These are phyloP conservation scores for Phenganax stokvisi DNA, from an alignment of 92 coral and sea anemone genomes.

Conservation along the genomic window DNA sequence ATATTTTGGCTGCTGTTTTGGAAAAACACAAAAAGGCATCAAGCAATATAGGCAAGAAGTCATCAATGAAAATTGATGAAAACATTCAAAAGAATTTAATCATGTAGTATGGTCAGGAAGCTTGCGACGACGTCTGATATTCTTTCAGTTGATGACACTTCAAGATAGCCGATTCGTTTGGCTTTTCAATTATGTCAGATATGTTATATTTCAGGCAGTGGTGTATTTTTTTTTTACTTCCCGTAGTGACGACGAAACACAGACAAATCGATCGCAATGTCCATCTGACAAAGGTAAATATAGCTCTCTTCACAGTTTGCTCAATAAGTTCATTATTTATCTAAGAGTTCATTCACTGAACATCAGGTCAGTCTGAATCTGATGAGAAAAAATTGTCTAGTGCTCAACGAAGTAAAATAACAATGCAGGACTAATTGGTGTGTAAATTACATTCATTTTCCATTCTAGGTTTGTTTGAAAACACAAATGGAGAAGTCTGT, in stretches of 20 bases:
- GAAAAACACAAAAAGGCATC: conserved; percentile 73
- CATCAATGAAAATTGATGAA: conserved; percentile 52
- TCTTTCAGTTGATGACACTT: conserved; percentile 45
- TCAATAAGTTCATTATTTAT: too few relatives aligned
- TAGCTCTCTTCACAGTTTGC: too few relatives aligned
- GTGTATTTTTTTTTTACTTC: neutral
- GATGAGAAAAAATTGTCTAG: too few relatives aligned
- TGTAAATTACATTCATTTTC: neutral
- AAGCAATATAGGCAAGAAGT: conserved; percentile 55
- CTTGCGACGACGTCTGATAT: conserved; percentile 76
- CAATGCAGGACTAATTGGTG: neutral
- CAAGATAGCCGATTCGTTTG: too few relatives aligned
- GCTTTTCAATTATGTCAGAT: neutral
- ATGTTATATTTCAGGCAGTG: neutral
- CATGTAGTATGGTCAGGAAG: conserved; percentile 76
- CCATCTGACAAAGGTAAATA: neutral
- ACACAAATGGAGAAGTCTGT: conserved; percentile 66
- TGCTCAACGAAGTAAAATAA: neutral
- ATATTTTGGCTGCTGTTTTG: conserved; percentile 71
- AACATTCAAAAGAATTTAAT: conserved; percentile 63
- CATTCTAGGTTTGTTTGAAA: conserved; percentile 57
- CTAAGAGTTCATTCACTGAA: too few relatives aligned
- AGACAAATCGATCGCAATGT: neutral
- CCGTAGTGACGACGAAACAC: conserved; percentile 6
- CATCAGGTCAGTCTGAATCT: too few relatives aligned